Evolutionary conservation across 2,888 invertebrate species (phyloP).

Genomic region (Temnothorax ravouxi): DNA sequence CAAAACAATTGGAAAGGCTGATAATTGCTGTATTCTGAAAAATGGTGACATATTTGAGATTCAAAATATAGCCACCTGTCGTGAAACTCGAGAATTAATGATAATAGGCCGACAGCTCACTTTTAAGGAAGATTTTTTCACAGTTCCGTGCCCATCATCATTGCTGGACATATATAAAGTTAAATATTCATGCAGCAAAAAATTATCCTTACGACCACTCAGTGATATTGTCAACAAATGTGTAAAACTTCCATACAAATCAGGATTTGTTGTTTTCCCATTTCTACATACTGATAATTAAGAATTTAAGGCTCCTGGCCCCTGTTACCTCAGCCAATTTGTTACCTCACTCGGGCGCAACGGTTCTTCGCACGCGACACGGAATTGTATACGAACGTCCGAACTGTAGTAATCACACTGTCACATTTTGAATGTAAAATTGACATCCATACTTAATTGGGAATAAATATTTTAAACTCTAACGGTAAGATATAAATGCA

Average conservation of each 20-base stretch:
- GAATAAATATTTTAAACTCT: no score
- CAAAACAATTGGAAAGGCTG: not conserved
- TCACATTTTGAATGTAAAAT: no score
- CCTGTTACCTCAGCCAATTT: no score
- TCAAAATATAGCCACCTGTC: not conserved
- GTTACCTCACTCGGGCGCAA: no score
- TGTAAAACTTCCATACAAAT: not conserved
- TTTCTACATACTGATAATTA: not conserved
- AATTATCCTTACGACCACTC: not conserved
- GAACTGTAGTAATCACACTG: no score
- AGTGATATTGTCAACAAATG: not conserved
- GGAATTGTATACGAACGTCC: no score
- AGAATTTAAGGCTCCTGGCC: not conserved
- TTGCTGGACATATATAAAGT: not conserved
- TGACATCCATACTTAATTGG: no score
- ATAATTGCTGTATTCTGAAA: not conserved
- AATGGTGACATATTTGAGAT: not conserved
- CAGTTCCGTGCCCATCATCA: not conserved
- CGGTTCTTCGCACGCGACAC: no score
- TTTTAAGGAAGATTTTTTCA: constrained; percentile 2
- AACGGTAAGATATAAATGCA: no score
- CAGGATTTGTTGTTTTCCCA: not conserved
- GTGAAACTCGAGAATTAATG: not conserved
- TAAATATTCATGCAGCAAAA: not conserved
- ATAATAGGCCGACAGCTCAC: not conserved